Evolutionary conservation across 2,888 invertebrate genomes (phyloP), one percentile per base, ranked within the genome.

Genomic region (Sylvicola cinctus): DNA sequence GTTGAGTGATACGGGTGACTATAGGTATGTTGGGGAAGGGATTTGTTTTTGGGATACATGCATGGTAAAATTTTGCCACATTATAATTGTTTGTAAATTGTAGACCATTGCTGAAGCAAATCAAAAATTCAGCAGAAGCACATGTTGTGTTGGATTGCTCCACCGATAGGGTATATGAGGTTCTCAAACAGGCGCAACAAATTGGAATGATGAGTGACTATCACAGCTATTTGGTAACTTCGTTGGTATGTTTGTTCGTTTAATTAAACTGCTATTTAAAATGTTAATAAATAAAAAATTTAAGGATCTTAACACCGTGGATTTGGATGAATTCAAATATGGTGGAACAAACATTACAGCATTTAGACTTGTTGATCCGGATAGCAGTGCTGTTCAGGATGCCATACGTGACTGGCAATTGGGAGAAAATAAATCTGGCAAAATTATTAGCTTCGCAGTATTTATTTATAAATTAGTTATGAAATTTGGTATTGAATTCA

Each of bases 181-280:
- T 90, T 15, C 60, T 90, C 37, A 87, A 87, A 49, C 88, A 91
- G 58, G 90, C 90, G 8, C 85, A 90, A 58, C 88, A 90, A 63
- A 83, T 93, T 44, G 91, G 91, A 41, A 85, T 93, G 84, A 88
- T 93, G 81, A 88, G 87, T 42, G 85, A 87, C 52, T 83, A 88
- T 52, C 88, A 90, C 58, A 87, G 87, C 58, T 93, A 87, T 53
- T 70, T 93, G 46, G 79, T 91, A 44, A 90, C 90, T 2, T 85
- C 88, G 3, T 58, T 93, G 63, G 85, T 84, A 63, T 29, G 27
- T 31, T 25, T 30, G 32, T 15, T 15, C n/a, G 13, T 12, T 12
- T 16, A n/a, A 12, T n/a, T n/a, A n/a, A n/a, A n/a, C n/a, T n/a
- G n/a, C n/a, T n/a, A n/a, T n/a, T 26, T 29, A 36, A 6, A 29